These are phyloP conservation scores for Sander lucioperca DNA, from an alignment of 2,113 vertebrate genomes.

Conservation along the genomic window DNA sequence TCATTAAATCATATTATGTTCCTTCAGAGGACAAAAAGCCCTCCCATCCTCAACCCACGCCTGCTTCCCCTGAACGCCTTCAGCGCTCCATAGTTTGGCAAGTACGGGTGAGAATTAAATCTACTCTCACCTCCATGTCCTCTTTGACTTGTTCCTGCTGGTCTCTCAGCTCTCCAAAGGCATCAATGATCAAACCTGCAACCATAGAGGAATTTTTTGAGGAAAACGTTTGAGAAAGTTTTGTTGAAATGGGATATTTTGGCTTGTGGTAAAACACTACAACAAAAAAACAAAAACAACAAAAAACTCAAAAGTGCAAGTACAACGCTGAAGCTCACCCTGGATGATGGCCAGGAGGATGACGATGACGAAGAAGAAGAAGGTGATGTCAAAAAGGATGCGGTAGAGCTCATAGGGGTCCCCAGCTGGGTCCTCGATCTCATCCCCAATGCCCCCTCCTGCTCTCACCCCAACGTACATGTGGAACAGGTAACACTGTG, in stretches of 20 bases:
- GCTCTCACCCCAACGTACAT: constrained; percentile 99
- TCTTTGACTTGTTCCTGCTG: constrained; percentile 99
- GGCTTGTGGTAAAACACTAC: neutral
- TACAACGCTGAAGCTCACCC: constrained; percentile 78
- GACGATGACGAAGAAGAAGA: constrained; percentile 99
- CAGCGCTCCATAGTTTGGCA: neutral
- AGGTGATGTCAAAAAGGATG: constrained; percentile 98
- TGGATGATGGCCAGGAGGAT: constrained; percentile 98
- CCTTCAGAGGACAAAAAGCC: neutral
- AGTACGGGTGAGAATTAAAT: constrained; percentile 1
- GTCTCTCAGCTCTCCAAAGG: constrained; percentile 97
- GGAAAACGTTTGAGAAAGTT: no score
- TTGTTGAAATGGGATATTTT: neutral
- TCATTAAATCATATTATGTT: neutral
- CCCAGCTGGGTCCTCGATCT: constrained; percentile 98
- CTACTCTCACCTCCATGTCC: constrained; percentile 94
- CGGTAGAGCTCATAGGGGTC: constrained; percentile 98
- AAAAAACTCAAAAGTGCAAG: neutral
- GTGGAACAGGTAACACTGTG: constrained; percentile 96
- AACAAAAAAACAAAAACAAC: no score
- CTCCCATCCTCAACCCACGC: no score
- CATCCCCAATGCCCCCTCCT: constrained; percentile 96
- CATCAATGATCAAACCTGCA: constrained; percentile 97
- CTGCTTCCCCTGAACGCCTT: neutral
- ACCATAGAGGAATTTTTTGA: constrained; percentile 32